phyloP scores from a whole-genome alignment of 2,113 vertebrate species.

The Setophaga coronata region DNA sequence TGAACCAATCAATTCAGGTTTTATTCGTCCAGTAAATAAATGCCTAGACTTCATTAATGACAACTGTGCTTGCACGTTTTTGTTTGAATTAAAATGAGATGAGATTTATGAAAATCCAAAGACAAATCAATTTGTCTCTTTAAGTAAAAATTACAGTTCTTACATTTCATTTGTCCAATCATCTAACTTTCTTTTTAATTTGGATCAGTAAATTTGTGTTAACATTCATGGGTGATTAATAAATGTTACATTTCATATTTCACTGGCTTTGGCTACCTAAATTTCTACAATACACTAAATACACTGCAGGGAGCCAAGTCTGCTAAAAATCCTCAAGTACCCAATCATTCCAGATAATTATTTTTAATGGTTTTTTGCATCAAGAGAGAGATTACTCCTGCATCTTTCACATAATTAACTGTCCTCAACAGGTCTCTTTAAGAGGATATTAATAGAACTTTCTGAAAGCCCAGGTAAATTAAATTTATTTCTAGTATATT shows the following conservation, averaged over 20 bases:
- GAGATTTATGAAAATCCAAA: neutral
- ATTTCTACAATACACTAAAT: neutral
- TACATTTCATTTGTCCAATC: neutral
- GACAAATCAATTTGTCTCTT: neutral
- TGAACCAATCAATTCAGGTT: neutral
- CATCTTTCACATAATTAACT: neutral
- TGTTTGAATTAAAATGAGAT: neutral
- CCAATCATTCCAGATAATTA: neutral
- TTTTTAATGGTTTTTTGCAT: neutral
- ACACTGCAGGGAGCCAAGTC: neutral
- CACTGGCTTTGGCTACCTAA: neutral
- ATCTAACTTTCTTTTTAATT: neutral
- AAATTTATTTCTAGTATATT: neutral
- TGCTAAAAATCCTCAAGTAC: neutral
- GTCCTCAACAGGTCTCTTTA: neutral
- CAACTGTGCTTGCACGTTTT: neutral
- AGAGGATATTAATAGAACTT: neutral
- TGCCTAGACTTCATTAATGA: neutral
- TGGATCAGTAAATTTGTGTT: neutral
- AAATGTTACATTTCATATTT: neutral
- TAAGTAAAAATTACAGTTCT: neutral
- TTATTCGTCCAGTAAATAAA: neutral
- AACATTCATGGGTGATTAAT: neutral
- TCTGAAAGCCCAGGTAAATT: neutral
- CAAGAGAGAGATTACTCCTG: neutral